Evolutionary conservation across 1,140 invertebrate species (phyloP).

Genomic region (Cataglyphis hispanica): DNA sequence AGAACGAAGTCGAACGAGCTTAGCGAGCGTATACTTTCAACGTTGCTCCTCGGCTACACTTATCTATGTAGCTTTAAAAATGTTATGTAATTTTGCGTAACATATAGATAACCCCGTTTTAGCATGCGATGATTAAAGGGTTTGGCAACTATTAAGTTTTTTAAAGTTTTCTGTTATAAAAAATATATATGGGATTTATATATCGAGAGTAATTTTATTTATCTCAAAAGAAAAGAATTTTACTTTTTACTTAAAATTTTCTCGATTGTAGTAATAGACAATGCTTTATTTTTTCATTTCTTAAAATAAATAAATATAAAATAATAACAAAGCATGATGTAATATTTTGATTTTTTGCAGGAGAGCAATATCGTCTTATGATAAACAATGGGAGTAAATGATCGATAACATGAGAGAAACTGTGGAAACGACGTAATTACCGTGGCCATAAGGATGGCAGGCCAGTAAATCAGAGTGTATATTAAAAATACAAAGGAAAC

Average conservation of each 20-base stretch:
- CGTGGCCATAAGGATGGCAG: constrained; percentile 12
- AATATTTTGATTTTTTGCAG: constrained; percentile 46
- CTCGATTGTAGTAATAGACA: neutral
- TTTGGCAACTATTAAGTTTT: neutral
- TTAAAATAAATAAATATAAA: neutral
- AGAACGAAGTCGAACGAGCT: neutral
- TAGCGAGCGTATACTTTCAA: neutral
- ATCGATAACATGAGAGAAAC: constrained; percentile 37
- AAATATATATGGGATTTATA: neutral
- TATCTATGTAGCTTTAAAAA: constrained; percentile 33
- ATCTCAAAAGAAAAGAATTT: neutral
- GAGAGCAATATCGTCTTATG: neutral
- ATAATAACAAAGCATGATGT: neutral
- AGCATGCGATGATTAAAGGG: constrained; percentile 28
- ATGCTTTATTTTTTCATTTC: neutral
- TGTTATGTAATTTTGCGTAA: constrained; percentile 48
- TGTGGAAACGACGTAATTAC: constrained; percentile 42
- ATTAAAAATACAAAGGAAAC: constrained; percentile 19
- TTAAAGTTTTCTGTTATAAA: neutral
- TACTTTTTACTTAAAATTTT: neutral
- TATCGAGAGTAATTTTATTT: neutral
- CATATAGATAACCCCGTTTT: constrained; percentile 44
- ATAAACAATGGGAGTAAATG: constrained; percentile 31
- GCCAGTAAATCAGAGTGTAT: constrained; percentile 27
- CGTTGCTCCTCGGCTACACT: neutral